Conservation (phyloP, 2,113 vertebrate species). For the Myotis brandtii region DNA sequence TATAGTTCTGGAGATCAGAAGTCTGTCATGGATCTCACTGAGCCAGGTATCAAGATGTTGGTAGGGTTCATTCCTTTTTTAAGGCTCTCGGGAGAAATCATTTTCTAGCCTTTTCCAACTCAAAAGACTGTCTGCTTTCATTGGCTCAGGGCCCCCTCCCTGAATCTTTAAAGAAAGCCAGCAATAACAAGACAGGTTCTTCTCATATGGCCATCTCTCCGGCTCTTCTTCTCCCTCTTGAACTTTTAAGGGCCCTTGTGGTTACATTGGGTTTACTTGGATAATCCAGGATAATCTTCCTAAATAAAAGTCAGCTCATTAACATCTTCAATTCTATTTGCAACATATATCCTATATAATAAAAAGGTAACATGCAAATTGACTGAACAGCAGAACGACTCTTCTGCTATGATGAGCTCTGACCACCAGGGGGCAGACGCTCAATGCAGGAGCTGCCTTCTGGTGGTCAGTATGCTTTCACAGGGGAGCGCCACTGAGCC, state of each 20-base stretch:
- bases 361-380: too few species aligned
- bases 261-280: not conserved
- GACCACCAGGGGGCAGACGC: too few species aligned
- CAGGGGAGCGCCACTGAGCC: too few species aligned
- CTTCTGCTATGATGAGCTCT: too few species aligned
- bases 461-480: too few species aligned
- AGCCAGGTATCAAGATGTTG: not conserved
- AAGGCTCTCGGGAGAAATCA: not conserved
- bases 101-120: not conserved
- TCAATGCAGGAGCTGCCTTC: too few species aligned
- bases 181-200: not conserved
- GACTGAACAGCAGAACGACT: too few species aligned
- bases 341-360: not conserved
- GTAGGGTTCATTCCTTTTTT: not conserved
- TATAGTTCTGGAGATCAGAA: not conserved
- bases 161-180: not conserved
- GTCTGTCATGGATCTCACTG: not conserved
- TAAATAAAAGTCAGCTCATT: not conserved
- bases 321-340: not conserved
- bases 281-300: not conserved
- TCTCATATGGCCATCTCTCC: not conserved
- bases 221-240: not conserved
- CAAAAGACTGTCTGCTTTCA: not conserved
- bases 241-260: not conserved
- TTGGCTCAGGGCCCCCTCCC: not conserved